Evolutionary conservation across 2,888 invertebrate genomes (phyloP).

Genomic region (Auanema freiburgensis): DNA sequence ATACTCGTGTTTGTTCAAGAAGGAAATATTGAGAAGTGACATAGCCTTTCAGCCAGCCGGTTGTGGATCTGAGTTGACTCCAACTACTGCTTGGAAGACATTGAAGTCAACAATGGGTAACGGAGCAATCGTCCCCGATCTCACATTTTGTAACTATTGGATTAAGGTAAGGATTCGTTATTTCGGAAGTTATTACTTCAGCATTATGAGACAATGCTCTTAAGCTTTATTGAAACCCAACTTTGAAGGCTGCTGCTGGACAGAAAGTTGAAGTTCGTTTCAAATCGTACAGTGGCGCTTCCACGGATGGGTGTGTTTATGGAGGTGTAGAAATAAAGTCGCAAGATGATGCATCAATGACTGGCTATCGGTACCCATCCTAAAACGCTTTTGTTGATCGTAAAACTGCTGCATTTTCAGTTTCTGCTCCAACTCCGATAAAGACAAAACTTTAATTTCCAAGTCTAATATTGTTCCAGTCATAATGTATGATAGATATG

Average conservation of each 20-base stretch:
- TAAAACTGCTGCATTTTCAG: no score
- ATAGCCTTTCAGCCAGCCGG: conserved; percentile 6
- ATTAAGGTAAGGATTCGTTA: neutral
- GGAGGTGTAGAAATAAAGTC: conserved; percentile 57
- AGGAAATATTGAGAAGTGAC: neutral
- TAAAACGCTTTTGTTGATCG: no score
- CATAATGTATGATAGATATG: no score
- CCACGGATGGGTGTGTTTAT: conserved; percentile 53
- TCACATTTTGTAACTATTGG: conserved; percentile 3
- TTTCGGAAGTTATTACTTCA: no score
- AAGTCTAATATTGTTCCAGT: no score
- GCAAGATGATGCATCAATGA: conserved; percentile 34
- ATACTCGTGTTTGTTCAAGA: conserved; percentile 24
- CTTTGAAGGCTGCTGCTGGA: conserved; percentile 31
- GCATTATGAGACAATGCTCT: no score
- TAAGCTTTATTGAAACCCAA: no score
- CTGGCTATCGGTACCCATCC: conserved; percentile 37
- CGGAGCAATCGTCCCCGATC: neutral
- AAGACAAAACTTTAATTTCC: no score
- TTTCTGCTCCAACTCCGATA: no score
- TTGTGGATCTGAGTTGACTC: neutral
- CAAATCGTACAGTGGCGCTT: conserved; percentile 31
- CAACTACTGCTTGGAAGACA: conserved; percentile 1
- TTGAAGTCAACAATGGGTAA: neutral
- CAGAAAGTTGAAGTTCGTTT: conserved; percentile 45